These are phyloP conservation scores for Sebastes schlegelii DNA, from an alignment of 2,113 vertebrate species.

Conservation along the genomic window DNA sequence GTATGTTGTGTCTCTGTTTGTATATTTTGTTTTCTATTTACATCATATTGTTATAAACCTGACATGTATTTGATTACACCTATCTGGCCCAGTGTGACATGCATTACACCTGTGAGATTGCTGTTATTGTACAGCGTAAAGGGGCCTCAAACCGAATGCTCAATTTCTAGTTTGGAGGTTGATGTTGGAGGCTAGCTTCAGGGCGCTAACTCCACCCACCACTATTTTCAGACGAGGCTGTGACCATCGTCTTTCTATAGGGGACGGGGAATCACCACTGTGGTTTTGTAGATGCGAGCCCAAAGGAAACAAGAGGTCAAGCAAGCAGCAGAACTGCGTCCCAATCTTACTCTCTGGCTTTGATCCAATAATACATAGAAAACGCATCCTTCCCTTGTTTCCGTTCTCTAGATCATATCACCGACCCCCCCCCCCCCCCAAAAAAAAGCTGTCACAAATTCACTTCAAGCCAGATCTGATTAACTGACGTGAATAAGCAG, in stretches of 20 bases:
- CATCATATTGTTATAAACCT: not conserved
- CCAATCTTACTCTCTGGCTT: constrained; percentile 46
- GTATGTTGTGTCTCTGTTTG: not conserved
- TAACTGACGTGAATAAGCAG: not conserved
- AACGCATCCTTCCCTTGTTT: constrained; percentile 68
- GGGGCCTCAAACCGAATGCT: not conserved
- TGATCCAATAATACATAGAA: constrained; percentile 66
- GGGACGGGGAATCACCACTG: constrained; percentile 17
- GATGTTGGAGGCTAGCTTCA: not conserved
- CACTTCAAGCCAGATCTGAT: constrained; percentile 23
- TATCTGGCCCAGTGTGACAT: not conserved
- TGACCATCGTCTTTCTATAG: constrained; percentile 1
- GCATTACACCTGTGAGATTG: not conserved
- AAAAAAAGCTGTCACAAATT: constrained; percentile 14
- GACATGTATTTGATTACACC: not conserved
- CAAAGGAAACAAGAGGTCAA: constrained; percentile 55
- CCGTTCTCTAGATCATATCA: constrained; percentile 46
- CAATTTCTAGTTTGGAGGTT: not conserved
- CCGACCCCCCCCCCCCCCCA: not conserved
- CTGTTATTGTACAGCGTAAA: not conserved
- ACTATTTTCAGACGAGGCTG: constrained; percentile 7
- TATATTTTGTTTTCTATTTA: not conserved
- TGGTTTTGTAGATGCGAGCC: constrained; percentile 22
- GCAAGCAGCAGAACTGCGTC: constrained; percentile 27
- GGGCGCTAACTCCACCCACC: not conserved